Conservation (phyloP, 35 echinoderm and acorn worm genomes). For the Patiria miniata region DNA sequence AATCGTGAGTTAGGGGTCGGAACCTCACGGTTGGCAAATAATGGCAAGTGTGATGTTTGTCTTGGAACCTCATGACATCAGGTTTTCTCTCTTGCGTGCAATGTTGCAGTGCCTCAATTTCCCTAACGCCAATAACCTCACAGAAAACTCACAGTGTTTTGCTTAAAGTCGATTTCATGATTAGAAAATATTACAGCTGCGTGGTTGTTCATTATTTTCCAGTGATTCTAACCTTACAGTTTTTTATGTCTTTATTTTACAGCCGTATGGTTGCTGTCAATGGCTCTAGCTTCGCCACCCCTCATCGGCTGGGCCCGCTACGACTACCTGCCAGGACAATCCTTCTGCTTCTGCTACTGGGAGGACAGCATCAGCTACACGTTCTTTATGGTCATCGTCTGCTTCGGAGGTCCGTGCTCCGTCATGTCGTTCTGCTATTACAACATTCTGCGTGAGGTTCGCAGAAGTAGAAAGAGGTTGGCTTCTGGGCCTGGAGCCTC, state of each 20-base stretch:
- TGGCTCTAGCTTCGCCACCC: slow-evolving; percentile 63
- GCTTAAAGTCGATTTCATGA: too few species aligned
- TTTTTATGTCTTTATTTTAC: slow-evolving; percentile 23
- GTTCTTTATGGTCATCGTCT: slow-evolving; percentile 93
- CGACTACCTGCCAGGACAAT: slow-evolving; percentile 79
- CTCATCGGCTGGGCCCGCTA: slow-evolving; percentile 82
- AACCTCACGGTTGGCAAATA: too few species aligned
- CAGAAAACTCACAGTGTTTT: too few species aligned
- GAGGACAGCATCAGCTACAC: slow-evolving; percentile 70
- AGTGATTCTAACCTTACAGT: slow-evolving; percentile 21
- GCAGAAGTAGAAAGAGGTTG: slow-evolving; percentile 62
- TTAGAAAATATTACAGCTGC: too few species aligned
- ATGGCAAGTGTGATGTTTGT: too few species aligned
- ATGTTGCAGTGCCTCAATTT: too few species aligned
- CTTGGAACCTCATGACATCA: too few species aligned
- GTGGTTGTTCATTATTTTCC: background rate
- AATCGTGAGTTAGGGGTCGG: too few species aligned
- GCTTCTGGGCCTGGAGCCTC: background rate
- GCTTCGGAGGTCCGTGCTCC: slow-evolving; percentile 96
- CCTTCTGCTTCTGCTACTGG: slow-evolving; percentile 97
- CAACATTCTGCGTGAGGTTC: slow-evolving; percentile 78
- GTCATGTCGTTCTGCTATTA: slow-evolving; percentile 91
- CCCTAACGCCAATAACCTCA: too few species aligned
- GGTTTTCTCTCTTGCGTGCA: too few species aligned
- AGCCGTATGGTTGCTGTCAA: slow-evolving; percentile 91